Percentiles rank a stretch among this genome's conserved stretches.
These are phyloP conservation scores for Trachythela sp. DNA, from an alignment of 64 coral and sea anemone species.

Conservation along the genomic window DNA sequence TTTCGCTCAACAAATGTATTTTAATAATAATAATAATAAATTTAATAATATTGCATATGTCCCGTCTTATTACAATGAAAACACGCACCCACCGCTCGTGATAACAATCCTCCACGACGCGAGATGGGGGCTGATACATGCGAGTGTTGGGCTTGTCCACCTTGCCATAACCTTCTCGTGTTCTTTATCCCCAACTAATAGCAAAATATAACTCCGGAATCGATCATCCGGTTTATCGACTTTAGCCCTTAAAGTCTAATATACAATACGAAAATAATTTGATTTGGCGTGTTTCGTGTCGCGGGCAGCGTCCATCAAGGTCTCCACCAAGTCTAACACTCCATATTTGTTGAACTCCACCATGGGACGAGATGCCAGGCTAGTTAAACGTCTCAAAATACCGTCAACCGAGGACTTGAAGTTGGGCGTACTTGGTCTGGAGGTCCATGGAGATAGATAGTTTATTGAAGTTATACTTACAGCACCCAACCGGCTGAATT, in stretches of 20 bases:
- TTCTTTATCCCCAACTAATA: neutral
- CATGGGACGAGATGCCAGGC: neutral
- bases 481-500: too few species aligned
- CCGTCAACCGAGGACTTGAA: neutral
- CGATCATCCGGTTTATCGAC: too few species aligned
- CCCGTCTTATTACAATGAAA: neutral
- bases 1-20: too few species aligned
- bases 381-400: neutral
- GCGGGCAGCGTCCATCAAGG: neutral
- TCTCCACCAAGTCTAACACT: neutral
- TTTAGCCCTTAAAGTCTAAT: neutral
- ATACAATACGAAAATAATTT: conserved; percentile 2
- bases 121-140: neutral
- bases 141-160: neutral
- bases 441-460: too few species aligned
- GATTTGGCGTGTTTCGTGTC: neutral
- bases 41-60: too few species aligned
- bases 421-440: too few species aligned
- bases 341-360: neutral
- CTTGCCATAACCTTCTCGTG: neutral
- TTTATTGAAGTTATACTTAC: too few species aligned
- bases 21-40: too few species aligned
- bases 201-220: neutral
- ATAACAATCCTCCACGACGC: neutral
- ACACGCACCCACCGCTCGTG: neutral